Conservation (phyloP, 1,140 invertebrate species). For the Gonatopus flavifemur region DNA sequence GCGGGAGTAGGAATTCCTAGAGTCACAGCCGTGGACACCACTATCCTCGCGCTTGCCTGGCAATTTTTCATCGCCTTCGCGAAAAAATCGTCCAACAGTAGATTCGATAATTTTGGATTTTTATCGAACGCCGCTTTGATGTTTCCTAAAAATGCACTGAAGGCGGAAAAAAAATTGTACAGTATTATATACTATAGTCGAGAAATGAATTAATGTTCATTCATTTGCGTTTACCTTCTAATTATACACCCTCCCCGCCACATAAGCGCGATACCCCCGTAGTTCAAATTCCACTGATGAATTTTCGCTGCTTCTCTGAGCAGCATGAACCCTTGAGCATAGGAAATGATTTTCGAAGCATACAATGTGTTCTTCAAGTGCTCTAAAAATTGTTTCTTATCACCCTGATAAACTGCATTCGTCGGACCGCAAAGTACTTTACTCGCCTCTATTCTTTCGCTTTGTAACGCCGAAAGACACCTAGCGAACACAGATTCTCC, state of each 20-base stretch:
- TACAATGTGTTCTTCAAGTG: constrained; percentile 83
- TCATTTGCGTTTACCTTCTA: constrained; percentile 66
- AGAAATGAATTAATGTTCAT: background rate
- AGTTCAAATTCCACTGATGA: constrained; percentile 94
- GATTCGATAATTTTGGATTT: constrained; percentile 84
- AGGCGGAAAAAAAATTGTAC: constrained; percentile 15
- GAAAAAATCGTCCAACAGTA: constrained; percentile 97
- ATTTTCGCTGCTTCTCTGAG: constrained; percentile 89
- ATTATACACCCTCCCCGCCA: constrained; percentile 99
- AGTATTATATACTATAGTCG: background rate
- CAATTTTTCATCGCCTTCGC: constrained; percentile 77
- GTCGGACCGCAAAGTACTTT: constrained; percentile 75
- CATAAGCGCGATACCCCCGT: constrained; percentile 98
- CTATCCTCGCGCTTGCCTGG: constrained; percentile 74
- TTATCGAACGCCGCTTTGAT: constrained; percentile 96
- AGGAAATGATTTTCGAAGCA: constrained; percentile 98
- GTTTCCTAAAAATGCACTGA: constrained; percentile 90
- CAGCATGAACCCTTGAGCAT: constrained; percentile 99
- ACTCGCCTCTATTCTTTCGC: constrained; percentile 76
- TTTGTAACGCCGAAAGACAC: constrained; percentile 87
- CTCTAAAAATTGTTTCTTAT: constrained; percentile 82
- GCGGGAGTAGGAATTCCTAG: constrained; percentile 91
- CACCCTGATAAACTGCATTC: constrained; percentile 62
- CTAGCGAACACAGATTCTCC: constrained; percentile 97
- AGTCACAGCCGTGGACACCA: constrained; percentile 66